These are phyloP conservation scores for Melanitta fusca DNA, from an alignment of 2,797 vertebrate genomes.

Conservation along the genomic window DNA sequence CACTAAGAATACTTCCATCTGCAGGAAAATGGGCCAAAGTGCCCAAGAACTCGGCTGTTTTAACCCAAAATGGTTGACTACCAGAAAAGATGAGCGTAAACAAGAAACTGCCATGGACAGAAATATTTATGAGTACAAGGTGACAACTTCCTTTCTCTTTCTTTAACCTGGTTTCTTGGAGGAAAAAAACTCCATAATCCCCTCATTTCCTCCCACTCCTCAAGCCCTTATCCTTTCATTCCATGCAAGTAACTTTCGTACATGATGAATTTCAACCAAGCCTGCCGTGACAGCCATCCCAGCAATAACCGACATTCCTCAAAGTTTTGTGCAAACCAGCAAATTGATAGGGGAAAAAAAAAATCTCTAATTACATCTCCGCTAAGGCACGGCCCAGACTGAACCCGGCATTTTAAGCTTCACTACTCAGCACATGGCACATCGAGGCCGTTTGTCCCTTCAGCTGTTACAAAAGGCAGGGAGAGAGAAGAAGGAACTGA, in stretches of 20 bases:
- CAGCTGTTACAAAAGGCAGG: not conserved
- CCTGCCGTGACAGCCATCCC: conserved; percentile 15
- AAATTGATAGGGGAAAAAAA: conserved; percentile 40
- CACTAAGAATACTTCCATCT: not conserved
- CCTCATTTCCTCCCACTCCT: not conserved
- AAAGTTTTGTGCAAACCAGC: conserved; percentile 52
- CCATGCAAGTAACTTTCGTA: conserved; percentile 15
- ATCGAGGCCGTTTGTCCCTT: not conserved
- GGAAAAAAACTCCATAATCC: not conserved
- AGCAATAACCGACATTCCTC: conserved; percentile 55
- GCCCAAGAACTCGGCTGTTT: conserved; percentile 3
- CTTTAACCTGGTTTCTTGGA: not conserved
- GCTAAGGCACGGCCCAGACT: conserved; percentile 33
- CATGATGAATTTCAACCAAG: conserved; percentile 38
- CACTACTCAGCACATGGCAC: not conserved
- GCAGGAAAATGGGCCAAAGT: not conserved
- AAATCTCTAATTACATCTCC: conserved; percentile 55
- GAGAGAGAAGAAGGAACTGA: not conserved
- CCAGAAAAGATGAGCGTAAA: not conserved
- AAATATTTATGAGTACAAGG: not conserved
- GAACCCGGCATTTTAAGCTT: conserved; percentile 20
- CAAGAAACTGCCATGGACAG: not conserved
- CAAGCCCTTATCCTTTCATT: not conserved
- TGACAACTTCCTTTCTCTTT: conserved; percentile 5
- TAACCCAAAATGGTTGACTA: not conserved